phyloP scores from a whole-genome alignment of 2,888 invertebrate species.

The Dione juno region DNA sequence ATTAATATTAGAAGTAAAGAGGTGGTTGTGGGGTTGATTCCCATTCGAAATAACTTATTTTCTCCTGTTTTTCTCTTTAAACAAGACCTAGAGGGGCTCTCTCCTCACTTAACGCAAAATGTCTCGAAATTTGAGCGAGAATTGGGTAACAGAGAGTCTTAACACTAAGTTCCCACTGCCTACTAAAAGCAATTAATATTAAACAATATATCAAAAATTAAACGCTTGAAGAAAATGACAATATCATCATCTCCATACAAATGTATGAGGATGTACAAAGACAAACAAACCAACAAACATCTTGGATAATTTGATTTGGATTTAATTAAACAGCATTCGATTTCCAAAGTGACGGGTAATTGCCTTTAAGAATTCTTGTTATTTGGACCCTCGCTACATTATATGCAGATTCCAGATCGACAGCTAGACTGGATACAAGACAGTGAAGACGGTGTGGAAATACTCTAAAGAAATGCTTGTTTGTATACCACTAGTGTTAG shows the following conservation, averaged over 20 bases:
- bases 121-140: too few species aligned
- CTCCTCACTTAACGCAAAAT: too few species aligned
- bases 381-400: conserved; percentile 25
- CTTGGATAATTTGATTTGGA: conserved; percentile 78
- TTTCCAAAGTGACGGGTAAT: conserved; percentile 60
- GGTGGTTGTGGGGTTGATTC: too few species aligned
- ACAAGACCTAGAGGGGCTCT: too few species aligned
- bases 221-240: too few species aligned
- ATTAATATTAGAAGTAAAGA: too few species aligned
- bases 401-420: conserved; percentile 28
- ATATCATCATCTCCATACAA: neutral
- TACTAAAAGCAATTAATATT: too few species aligned
- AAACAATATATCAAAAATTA: too few species aligned
- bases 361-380: conserved; percentile 37
- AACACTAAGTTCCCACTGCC: too few species aligned
- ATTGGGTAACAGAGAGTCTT: too few species aligned
- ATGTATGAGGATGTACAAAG: conserved; percentile 5
- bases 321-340: conserved; percentile 77
- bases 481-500: neutral
- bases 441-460: conserved; percentile 22
- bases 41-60: too few species aligned
- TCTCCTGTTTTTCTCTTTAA: too few species aligned
- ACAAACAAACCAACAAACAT: conserved; percentile 25
- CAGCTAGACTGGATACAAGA: neutral
- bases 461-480: neutral